These are phyloP conservation scores for Capromys pilorides DNA, from an alignment of 2,797 vertebrate genomes.

Conservation along the genomic window DNA sequence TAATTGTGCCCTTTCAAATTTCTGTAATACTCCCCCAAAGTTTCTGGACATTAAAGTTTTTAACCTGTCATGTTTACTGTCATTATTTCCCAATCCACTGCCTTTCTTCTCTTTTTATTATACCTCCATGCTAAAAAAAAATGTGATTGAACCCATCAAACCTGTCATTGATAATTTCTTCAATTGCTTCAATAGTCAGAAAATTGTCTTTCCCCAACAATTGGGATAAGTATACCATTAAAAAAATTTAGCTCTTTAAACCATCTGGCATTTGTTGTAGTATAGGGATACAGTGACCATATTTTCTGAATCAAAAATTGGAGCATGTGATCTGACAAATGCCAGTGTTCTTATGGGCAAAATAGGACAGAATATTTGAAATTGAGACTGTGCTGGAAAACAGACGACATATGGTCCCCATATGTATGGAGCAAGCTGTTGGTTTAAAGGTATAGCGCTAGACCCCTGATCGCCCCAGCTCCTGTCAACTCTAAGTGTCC, in stretches of 20 bases:
- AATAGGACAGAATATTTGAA: constrained; percentile 79
- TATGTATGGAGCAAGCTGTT: constrained; percentile 70
- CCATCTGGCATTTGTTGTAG: constrained; percentile 81
- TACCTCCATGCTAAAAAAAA: not conserved
- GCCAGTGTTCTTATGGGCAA: constrained; percentile 76
- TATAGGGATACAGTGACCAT: constrained; percentile 76
- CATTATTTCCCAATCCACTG: constrained; percentile 44
- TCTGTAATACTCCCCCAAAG: constrained; percentile 45
- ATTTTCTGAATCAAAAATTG: constrained; percentile 81
- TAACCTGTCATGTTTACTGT: constrained; percentile 28
- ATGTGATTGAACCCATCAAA: constrained; percentile 68
- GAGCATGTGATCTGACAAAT: constrained; percentile 76
- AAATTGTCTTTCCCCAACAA: constrained; percentile 80
- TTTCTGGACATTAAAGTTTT: constrained; percentile 32
- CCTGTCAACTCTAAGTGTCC: constrained; percentile 33
- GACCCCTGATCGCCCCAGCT: constrained; percentile 21
- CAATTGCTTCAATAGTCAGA: constrained; percentile 76
- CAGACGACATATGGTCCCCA: constrained; percentile 76
- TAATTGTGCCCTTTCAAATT: not conserved
- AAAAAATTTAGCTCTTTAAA: constrained; percentile 76
- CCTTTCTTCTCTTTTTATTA: constrained; percentile 54
- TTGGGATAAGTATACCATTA: constrained; percentile 77
- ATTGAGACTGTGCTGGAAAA: constrained; percentile 77
- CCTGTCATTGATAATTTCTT: constrained; percentile 77
- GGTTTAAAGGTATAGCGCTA: constrained; percentile 72